These are phyloP conservation scores for Aphidius colemani DNA, from an alignment of 2,888 invertebrate genomes.

Conservation along the genomic window DNA sequence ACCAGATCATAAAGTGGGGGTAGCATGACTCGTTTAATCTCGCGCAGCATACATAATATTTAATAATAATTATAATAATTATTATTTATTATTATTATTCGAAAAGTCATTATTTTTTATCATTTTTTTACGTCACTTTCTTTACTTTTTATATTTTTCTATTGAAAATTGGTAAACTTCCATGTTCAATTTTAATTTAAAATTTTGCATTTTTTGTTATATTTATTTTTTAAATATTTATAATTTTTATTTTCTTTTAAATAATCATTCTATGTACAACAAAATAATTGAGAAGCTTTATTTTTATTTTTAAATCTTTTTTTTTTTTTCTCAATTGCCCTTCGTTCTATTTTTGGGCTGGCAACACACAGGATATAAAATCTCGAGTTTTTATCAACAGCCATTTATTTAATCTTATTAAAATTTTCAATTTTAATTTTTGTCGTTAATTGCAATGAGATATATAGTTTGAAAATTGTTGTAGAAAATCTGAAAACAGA, in stretches of 20 bases:
- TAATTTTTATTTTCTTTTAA: neutral
- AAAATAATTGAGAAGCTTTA: neutral
- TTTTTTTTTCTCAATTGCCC: constrained; percentile 1
- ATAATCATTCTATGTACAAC: too few species aligned
- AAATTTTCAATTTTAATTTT: constrained; percentile 3
- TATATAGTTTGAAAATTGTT: neutral
- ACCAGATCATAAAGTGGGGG: constrained; percentile 7
- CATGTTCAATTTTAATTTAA: too few species aligned
- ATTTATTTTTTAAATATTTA: neutral
- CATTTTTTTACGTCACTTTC: too few species aligned
- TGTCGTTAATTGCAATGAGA: constrained; percentile 4
- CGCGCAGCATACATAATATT: constrained; percentile 16
- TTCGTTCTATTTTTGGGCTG: constrained; percentile 4
- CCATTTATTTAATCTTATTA: constrained; percentile 6
- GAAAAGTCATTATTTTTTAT: too few species aligned
- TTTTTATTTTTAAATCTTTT: neutral
- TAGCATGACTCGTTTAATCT: constrained; percentile 23
- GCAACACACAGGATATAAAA: constrained; percentile 25
- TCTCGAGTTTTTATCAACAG: constrained; percentile 27
- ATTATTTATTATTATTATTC: too few species aligned
- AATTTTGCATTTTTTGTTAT: neutral
- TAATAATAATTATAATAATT: too few species aligned
- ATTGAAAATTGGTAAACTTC: too few species aligned
- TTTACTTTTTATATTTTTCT: too few species aligned
- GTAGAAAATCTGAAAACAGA: neutral